Conservation (phyloP, 2,888 invertebrate genomes). For the Gari tellinella region DNA sequence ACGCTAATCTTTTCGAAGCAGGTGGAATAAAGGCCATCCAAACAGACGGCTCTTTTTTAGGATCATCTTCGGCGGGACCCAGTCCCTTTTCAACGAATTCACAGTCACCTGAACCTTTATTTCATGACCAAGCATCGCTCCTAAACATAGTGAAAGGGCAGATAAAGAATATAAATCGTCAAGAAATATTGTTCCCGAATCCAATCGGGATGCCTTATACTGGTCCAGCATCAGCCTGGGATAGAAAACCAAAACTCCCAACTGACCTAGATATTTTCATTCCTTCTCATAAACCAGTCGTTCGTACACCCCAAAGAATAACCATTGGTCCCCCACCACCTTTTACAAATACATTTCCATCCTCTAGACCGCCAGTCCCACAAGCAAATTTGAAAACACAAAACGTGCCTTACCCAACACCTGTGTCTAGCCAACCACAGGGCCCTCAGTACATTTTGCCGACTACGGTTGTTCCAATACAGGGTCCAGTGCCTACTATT, state of each 20-base stretch:
- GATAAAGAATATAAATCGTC: conserved; percentile 20
- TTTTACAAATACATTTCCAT: not conserved
- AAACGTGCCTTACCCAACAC: too few species aligned
- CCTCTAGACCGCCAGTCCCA: not conserved
- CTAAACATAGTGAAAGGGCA: conserved; percentile 42
- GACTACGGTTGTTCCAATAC: too few species aligned
- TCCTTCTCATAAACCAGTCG: not conserved
- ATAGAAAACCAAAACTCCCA: conserved; percentile 34
- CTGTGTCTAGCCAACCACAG: too few species aligned
- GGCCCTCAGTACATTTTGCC: too few species aligned
- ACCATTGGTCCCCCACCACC: conserved; percentile 34
- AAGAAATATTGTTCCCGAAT: not conserved
- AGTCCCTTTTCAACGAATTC: conserved; percentile 5
- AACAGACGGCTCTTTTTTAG: conserved; percentile 46
- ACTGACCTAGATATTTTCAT: conserved; percentile 2
- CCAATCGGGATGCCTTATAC: conserved; percentile 42
- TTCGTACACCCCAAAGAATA: not conserved
- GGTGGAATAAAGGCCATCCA: conserved; percentile 16
- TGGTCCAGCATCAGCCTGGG: conserved; percentile 48
- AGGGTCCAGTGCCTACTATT: too few species aligned
- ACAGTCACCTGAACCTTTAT: conserved; percentile 19
- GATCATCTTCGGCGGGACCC: conserved; percentile 21
- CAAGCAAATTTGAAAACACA: too few species aligned
- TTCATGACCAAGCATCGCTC: conserved; percentile 37
- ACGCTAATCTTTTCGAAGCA: conserved; percentile 12